phyloP scores from a whole-genome alignment of 1,140 invertebrate species.

The Drosophila willistoni region DNA sequence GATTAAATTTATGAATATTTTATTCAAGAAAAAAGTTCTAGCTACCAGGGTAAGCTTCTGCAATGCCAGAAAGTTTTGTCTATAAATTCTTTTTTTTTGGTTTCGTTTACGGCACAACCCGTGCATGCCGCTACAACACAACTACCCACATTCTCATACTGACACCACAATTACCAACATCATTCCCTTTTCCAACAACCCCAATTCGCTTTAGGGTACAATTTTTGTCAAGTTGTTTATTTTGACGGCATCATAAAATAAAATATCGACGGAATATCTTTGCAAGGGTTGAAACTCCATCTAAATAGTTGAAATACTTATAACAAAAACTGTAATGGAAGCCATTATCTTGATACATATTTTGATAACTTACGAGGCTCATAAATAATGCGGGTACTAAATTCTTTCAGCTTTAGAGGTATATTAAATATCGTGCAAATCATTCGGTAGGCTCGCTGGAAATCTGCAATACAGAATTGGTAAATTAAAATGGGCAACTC shows the following conservation, averaged over 20 bases:
- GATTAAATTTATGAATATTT: conserved; percentile 82
- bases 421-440: conserved; percentile 48
- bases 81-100: conserved; percentile 57
- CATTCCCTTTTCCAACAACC: background rate
- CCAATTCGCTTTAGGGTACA: conserved; percentile 57
- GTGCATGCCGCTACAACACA: conserved; percentile 8
- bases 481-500: background rate
- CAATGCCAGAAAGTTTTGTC: conserved; percentile 59
- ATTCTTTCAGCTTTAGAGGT: conserved; percentile 46
- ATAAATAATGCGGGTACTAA: conserved; percentile 50
- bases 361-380: conserved; percentile 44
- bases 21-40: conserved; percentile 60
- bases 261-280: conserved; percentile 54
- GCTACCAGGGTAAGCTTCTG: conserved; percentile 37
- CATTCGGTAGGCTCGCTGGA: conserved; percentile 48
- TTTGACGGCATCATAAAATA: conserved; percentile 60
- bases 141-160: background rate
- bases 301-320: conserved; percentile 25
- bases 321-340: conserved; percentile 6
- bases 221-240: conserved; percentile 65
- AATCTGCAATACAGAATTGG: conserved; percentile 26
- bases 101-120: conserved; percentile 43
- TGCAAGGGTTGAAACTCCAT: conserved; percentile 37
- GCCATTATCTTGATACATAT: conserved; percentile 3
- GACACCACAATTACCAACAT: background rate